These are phyloP conservation scores for Telmatherina bonti DNA, from an alignment of 2,797 vertebrate genomes.

Conservation along the genomic window DNA sequence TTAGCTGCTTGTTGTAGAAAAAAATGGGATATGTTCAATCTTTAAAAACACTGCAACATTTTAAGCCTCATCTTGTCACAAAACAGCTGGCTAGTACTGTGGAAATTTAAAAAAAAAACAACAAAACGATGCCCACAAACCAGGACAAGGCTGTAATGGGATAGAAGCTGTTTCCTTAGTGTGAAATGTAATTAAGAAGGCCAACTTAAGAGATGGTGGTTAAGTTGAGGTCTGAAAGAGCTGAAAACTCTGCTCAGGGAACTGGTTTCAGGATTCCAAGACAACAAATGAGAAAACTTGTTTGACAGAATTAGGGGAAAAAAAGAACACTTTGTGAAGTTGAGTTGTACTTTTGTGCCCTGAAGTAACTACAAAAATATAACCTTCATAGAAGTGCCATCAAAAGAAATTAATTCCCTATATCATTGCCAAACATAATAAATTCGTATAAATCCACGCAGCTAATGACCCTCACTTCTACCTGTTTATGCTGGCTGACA, in stretches of 20 bases:
- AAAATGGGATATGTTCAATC: not conserved
- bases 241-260: no score
- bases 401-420: not conserved
- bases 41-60: not conserved
- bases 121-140: not conserved
- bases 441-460: no score
- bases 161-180: not conserved
- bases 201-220: not conserved
- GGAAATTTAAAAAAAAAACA: not conserved
- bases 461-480: no score
- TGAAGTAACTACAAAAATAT: not conserved
- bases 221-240: no score
- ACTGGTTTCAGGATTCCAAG: no score
- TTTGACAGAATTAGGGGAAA: no score
- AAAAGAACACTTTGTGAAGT: not conserved
- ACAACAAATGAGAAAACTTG: no score
- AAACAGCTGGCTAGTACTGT: not conserved
- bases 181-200: constrained; percentile 1
- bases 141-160: not conserved
- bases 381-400: not conserved
- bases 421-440: not conserved
- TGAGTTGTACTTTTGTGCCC: not conserved
- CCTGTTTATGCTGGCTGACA: no score
- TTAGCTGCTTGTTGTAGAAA: not conserved
- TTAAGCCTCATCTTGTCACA: not conserved